Evolutionary conservation across 2,888 invertebrate genomes (phyloP).

Genomic region (Andricus curvator): DNA sequence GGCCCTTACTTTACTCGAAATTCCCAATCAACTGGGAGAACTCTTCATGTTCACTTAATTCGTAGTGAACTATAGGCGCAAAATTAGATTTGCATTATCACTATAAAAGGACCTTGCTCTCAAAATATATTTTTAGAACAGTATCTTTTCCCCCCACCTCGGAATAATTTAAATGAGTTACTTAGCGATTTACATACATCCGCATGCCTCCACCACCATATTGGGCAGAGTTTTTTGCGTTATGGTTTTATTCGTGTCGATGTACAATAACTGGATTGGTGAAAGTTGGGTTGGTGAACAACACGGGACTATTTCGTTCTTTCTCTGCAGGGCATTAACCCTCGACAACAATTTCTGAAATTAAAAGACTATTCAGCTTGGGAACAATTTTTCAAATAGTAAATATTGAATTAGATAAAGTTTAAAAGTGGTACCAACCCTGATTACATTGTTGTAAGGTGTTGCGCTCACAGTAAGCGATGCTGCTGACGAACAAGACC

Average conservation of each 20-base stretch:
- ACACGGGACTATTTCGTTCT: conserved; percentile 87
- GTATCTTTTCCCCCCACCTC: background rate
- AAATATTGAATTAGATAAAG: background rate
- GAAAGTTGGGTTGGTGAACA: conserved; percentile 92
- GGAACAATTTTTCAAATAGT: background rate
- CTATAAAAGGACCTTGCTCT: conserved; percentile 3
- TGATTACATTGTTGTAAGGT: conserved; percentile 87
- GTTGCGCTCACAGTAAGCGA: conserved; percentile 84
- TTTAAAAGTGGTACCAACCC: conserved; percentile 80
- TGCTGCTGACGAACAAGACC: conserved; percentile 87
- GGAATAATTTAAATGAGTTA: conserved; percentile 31
- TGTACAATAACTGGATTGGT: conserved; percentile 88
- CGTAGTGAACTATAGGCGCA: conserved; percentile 16
- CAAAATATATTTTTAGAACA: background rate
- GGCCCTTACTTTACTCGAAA: conserved; percentile 6
- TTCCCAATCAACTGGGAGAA: conserved; percentile 37
- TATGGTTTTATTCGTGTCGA: conserved; percentile 88
- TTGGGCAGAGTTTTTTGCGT: conserved; percentile 90
- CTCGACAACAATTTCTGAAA: conserved; percentile 86
- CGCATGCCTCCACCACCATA: conserved; percentile 95
- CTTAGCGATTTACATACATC: conserved; percentile 84
- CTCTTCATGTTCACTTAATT: conserved; percentile 21
- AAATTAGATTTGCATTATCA: background rate
- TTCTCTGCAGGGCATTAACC: conserved; percentile 76
- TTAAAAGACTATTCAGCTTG: conserved; percentile 43